phyloP scores from a whole-genome alignment of 2,888 invertebrate species.

The Alentia gelatinosa region DNA sequence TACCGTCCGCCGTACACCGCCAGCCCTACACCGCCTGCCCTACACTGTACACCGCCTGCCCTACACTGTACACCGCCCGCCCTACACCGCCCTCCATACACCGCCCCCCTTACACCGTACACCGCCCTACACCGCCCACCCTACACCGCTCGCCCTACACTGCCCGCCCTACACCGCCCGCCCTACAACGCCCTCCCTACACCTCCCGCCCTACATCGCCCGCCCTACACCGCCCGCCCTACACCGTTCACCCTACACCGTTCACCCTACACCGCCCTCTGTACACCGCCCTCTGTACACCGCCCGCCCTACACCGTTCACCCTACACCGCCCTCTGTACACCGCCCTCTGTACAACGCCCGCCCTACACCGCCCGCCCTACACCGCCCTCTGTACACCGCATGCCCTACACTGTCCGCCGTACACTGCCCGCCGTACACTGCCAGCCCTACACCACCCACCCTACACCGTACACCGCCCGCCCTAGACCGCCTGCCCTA shows the following conservation, averaged over 20 bases:
- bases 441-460: background rate
- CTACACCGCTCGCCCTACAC: background rate
- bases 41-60: background rate
- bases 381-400: background rate
- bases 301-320: background rate
- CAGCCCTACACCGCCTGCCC: background rate
- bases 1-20: background rate
- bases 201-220: background rate
- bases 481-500: background rate
- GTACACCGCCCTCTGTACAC: background rate
- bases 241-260: background rate
- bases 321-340: background rate
- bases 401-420: background rate
- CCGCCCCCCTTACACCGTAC: background rate
- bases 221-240: background rate
- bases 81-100: background rate
- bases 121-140: background rate
- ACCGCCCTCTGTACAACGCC: background rate
- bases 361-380: background rate
- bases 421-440: background rate
- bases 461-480: background rate
- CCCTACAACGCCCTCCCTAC: background rate
- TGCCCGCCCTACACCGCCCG: background rate
- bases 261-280: background rate
- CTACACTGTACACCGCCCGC: background rate